A percentile compares a stretch with the other conserved stretches of the same genome.
Evolutionary conservation across 1,140 invertebrate genomes (phyloP).

Genomic region (Caenorhabditis briggsae): DNA sequence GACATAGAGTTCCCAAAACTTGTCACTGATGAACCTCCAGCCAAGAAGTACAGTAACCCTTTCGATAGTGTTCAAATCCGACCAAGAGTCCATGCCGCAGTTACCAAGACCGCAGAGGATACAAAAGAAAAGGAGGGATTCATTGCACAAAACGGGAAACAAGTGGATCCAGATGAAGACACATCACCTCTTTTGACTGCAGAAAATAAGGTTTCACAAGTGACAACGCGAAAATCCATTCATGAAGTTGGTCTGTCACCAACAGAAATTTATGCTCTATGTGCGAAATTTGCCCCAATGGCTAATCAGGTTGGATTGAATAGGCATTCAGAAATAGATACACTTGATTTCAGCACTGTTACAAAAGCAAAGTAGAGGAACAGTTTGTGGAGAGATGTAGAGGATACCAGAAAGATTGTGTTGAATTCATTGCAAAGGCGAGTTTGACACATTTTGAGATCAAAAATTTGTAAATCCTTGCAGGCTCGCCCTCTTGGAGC

Average conservation of each 20-base stretch:
- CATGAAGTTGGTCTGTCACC: slow-evolving; percentile 57
- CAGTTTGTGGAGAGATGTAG: slow-evolving; percentile 67
- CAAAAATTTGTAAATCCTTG: not conserved
- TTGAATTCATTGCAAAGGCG: slow-evolving; percentile 61
- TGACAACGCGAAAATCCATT: slow-evolving; percentile 28
- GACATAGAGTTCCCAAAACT: slow-evolving; percentile 12
- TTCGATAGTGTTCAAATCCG: slow-evolving; percentile 16
- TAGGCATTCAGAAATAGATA: not conserved
- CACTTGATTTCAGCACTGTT: slow-evolving; percentile 62
- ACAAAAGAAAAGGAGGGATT: slow-evolving; percentile 50
- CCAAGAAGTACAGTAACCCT: slow-evolving; percentile 32
- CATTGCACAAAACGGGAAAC: slow-evolving; percentile 56
- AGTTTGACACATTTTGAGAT: not conserved
- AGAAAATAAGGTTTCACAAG: slow-evolving; percentile 20
- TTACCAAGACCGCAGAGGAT: not conserved
- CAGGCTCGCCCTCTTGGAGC: slow-evolving; percentile 66
- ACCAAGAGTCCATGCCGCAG: not conserved
- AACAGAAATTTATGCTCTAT: slow-evolving; percentile 59
- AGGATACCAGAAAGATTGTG: slow-evolving; percentile 67
- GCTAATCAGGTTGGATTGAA: slow-evolving; percentile 56
- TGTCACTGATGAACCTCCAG: not conserved
- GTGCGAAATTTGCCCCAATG: slow-evolving; percentile 63
- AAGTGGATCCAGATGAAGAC: slow-evolving; percentile 50
- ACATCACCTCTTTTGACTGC: not conserved
- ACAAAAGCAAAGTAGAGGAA: slow-evolving; percentile 63